phyloP scores from a whole-genome alignment of 2,888 invertebrate species.

The Hemicrepidius hirtus region DNA sequence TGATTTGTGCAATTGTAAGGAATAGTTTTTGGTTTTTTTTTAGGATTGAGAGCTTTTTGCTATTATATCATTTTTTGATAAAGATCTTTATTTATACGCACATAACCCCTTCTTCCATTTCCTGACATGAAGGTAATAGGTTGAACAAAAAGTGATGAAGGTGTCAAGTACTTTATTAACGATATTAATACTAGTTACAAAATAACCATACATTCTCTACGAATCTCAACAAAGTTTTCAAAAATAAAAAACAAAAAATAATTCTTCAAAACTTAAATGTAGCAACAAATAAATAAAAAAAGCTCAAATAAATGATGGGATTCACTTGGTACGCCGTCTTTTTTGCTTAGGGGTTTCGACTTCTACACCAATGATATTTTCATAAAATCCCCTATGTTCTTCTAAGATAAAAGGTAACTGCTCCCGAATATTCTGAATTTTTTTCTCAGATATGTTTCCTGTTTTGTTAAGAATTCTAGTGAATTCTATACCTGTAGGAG shows the following conservation, averaged over 20 bases:
- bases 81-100: background rate
- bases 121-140: background rate
- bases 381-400: slow-evolving; percentile 3
- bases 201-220: too few species aligned
- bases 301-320: background rate
- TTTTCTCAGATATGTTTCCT: background rate
- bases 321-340: slow-evolving; percentile 4
- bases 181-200: too few species aligned
- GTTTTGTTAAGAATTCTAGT: background rate
- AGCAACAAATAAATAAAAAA: background rate
- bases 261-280: background rate
- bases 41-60: background rate
- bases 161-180: background rate
- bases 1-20: background rate
- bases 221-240: too few species aligned
- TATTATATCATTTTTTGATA: background rate
- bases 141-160: background rate
- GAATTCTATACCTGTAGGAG: background rate
- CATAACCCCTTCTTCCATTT: background rate
- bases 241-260: too few species aligned
- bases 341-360: background rate
- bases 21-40: background rate
- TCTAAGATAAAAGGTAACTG: background rate
- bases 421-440: background rate
- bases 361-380: background rate